These are phyloP conservation scores for Rhyacophila evoluta DNA, from an alignment of 2,888 invertebrate genomes.

Conservation along the genomic window DNA sequence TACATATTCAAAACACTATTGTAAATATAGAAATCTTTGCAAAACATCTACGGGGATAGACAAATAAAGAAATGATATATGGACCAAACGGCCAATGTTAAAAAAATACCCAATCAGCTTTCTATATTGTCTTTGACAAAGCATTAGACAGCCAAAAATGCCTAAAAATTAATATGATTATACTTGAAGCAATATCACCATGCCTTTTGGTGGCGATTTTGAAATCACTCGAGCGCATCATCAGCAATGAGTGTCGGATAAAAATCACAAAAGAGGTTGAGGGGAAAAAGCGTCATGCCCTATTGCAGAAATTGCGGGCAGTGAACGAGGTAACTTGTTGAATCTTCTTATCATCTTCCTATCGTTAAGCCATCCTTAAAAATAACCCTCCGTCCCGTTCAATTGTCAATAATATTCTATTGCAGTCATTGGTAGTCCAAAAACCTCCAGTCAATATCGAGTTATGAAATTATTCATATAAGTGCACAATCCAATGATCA, in stretches of 20 bases:
- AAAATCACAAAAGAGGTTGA: not conserved
- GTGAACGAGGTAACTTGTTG: not conserved
- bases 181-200: no score
- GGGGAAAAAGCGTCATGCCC: not conserved
- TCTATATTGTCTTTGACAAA: not conserved
- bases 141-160: not conserved
- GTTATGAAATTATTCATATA: not conserved
- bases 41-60: not conserved
- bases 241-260: not conserved
- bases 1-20: not conserved
- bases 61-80: not conserved
- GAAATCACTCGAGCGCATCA: not conserved
- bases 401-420: not conserved
- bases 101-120: not conserved
- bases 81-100: not conserved
- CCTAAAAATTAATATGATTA: no score
- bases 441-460: not conserved
- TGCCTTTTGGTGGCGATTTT: not conserved
- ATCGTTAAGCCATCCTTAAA: conserved; percentile 1
- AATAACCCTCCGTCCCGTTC: not conserved
- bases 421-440: not conserved
- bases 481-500: not conserved
- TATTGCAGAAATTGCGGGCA: not conserved
- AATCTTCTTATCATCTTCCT: not conserved
- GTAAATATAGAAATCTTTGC: not conserved